Base-by-base conservation (phyloP, 2,113 vertebrate species). In the Hassar affinis region DNA sequence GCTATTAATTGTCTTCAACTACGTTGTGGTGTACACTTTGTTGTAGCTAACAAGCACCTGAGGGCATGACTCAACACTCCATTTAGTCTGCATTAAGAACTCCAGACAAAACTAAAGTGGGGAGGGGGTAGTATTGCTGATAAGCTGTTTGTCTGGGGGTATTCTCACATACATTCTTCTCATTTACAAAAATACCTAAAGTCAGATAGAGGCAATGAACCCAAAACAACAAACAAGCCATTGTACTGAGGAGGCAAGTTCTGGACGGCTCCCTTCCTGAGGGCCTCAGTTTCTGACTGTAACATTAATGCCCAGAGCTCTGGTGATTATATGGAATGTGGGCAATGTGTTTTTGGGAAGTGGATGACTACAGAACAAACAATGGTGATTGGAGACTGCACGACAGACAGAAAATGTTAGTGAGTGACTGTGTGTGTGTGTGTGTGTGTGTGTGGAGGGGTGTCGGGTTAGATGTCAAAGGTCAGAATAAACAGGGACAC, bases 181-280 rank as follows among this genome's bases (percentile, higher is more conserved):
- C 30, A 56, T 52, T 49, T 80, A 69, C 17, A 56, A 85, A 85
- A 66, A 45, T 51, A 72, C 18, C 76, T 75, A 76, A 69, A 71
- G 76, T 68, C 4, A 77, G 62, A 80, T 66, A 68, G 81, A 54
- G 3, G 38, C 25, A 80, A 51, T n/a, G 72, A 81, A 77, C 80
- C 61, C 85, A 90, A 86, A 91, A 91, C 91, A 92, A 92, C 90
- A 92, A 91, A 84, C 72, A 82, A 64, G 83, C 83, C 84, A 91
- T 92, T 91, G 90, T 93, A 64, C 79, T 68, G 77, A 74, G 71
- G 9, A 18, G 83, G 77, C 62, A 18, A 17, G 68, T 83, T 49
- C 72, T 61, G 51, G 42, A 56, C 76, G 74, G 85, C 89, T 86
- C 90, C 81, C 87, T 92, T 93, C 90, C 90, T 91, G 90, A 61